These are phyloP conservation scores for Picus viridis DNA, from an alignment of 2,797 vertebrate species.

Conservation along the genomic window DNA sequence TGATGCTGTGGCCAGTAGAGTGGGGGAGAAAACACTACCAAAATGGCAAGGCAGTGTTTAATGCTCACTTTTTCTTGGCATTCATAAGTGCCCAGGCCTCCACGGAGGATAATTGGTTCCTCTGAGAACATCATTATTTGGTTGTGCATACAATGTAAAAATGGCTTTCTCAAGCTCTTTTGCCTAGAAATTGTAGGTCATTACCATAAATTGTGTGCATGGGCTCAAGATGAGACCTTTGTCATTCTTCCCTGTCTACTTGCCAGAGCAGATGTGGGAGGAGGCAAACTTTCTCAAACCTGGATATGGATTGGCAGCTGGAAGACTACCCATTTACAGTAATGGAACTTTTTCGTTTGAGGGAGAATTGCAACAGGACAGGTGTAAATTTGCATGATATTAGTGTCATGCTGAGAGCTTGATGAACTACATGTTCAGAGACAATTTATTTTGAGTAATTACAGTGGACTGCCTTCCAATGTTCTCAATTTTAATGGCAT, in stretches of 20 bases:
- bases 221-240: not conserved
- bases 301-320: not conserved
- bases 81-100: not conserved
- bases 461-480: not conserved
- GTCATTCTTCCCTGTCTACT: not conserved
- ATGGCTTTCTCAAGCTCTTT: not conserved
- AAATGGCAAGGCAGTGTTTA: not conserved
- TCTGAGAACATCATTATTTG: not conserved
- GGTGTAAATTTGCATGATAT: not conserved
- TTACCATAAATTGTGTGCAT: not conserved
- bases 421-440: not conserved
- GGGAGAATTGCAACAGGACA: not conserved
- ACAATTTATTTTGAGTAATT: not conserved
- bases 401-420: not conserved
- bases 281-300: not conserved
- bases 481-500: not conserved
- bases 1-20: not conserved
- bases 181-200: not conserved
- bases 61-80: not conserved
- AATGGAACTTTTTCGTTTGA: not conserved
- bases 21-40: accelerated
- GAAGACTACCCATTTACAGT: not conserved
- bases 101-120: not conserved
- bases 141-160: not conserved
- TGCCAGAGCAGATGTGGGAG: not conserved